Conservation (phyloP, 2,113 vertebrate genomes). For the Sinocyclocheilus maitianheensis region DNA sequence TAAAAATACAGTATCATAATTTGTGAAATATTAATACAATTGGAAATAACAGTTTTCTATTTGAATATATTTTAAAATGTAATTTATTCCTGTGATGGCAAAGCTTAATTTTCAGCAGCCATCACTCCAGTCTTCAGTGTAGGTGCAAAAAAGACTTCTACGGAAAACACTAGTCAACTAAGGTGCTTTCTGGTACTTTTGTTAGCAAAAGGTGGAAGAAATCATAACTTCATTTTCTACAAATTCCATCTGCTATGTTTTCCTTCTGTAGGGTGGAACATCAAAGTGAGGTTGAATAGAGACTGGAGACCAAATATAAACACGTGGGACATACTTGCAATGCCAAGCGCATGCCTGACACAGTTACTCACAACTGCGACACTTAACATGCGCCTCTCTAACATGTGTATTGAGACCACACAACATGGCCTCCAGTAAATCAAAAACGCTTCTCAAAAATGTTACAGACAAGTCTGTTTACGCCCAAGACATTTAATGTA, state of each 20-base stretch:
- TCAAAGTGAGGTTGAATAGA: slow-evolving; percentile 2
- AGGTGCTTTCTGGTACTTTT: not conserved
- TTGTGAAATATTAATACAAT: too few relatives aligned
- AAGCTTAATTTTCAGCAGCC: too few relatives aligned
- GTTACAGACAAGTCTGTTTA: not conserved
- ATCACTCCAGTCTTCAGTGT: not conserved
- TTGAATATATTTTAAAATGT: too few relatives aligned
- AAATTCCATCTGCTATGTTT: not conserved
- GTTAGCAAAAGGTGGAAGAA: not conserved
- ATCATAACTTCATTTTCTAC: not conserved
- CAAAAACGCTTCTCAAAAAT: not conserved
- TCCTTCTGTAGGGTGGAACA: slow-evolving; percentile 6
- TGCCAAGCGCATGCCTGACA: slow-evolving; percentile 36
- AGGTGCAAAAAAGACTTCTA: not conserved
- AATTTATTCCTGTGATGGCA: not conserved
- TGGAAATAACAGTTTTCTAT: too few relatives aligned
- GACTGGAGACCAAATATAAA: slow-evolving; percentile 49
- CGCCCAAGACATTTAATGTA: not conserved
- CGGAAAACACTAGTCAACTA: not conserved
- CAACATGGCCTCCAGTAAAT: slow-evolving; percentile 6
- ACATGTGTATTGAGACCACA: slow-evolving; percentile 26
- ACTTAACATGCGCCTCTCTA: slow-evolving; percentile 10
- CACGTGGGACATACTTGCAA: slow-evolving; percentile 33
- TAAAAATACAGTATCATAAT: too few relatives aligned
- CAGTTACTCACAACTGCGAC: slow-evolving; percentile 29